Evolutionary conservation across 2,888 invertebrate species (phyloP).

Genomic region (Atethmia centrago): DNA sequence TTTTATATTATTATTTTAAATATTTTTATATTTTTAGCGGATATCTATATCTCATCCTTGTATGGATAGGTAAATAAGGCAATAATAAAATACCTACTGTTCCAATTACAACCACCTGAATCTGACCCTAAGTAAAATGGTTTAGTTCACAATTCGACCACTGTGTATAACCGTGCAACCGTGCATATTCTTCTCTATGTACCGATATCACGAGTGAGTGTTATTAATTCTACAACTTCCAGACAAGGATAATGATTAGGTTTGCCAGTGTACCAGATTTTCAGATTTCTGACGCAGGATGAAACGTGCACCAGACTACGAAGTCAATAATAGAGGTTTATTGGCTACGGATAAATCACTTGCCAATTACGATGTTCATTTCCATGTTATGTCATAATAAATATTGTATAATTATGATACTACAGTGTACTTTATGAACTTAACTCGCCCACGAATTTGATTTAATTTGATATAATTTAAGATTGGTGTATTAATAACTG

Average conservation of each 20-base stretch:
- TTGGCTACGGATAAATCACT: not conserved
- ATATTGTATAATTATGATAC: constrained; percentile 27
- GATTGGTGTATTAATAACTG: not conserved
- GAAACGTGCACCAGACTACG: not conserved
- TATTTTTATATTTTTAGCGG: not conserved
- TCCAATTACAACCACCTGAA: not conserved
- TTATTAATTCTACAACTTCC: not conserved
- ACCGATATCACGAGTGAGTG: not conserved
- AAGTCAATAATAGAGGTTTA: constrained; percentile 21
- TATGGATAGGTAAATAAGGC: not conserved
- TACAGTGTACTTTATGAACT: constrained; percentile 31
- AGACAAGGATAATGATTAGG: not conserved
- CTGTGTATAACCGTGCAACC: no score
- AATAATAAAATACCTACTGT: not conserved
- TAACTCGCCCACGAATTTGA: constrained; percentile 1
- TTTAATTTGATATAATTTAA: not conserved
- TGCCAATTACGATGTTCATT: constrained; percentile 13
- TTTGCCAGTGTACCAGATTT: not conserved
- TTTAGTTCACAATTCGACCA: not conserved
- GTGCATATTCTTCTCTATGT: no score
- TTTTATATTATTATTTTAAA: no score
- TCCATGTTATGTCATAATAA: constrained; percentile 28
- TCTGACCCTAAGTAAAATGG: not conserved
- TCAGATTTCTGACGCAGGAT: not conserved
- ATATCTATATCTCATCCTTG: not conserved